Conservation (phyloP, 1,140 invertebrate genomes). For the Hestina assimilis region DNA sequence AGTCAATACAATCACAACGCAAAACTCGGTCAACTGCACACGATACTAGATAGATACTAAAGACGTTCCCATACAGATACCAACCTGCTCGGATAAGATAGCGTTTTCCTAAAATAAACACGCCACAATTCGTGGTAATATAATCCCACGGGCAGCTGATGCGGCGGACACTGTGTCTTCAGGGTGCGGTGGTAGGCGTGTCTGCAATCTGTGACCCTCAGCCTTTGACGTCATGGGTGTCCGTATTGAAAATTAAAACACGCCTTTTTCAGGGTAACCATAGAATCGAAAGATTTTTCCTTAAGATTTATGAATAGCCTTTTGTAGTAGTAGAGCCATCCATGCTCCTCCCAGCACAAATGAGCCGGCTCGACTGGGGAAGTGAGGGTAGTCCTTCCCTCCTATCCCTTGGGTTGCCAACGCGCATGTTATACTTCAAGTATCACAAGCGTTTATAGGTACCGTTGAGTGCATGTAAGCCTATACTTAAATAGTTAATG, state of each 20-base stretch:
- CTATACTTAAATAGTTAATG: no score
- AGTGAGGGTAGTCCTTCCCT: no score
- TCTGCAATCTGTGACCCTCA: constrained; percentile 14
- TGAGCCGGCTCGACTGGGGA: no score
- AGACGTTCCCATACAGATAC: constrained; percentile 19
- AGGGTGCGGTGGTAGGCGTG: constrained; percentile 8
- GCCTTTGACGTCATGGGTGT: constrained; percentile 14
- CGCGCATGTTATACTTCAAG: no score
- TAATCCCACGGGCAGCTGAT: neutral
- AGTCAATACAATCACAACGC: no score
- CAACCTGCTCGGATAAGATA: constrained; percentile 12
- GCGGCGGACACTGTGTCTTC: neutral
- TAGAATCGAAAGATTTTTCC: neutral
- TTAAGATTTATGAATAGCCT: neutral
- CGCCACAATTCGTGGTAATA: neutral
- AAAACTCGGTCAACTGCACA: no score
- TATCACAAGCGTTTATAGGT: no score
- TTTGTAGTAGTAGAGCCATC: no score
- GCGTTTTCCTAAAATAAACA: neutral
- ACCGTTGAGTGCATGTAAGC: no score
- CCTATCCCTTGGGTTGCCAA: no score
- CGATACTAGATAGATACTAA: no score
- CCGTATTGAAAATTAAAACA: constrained; percentile 19
- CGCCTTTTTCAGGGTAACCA: constrained; percentile 11
- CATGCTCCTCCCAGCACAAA: no score